Conservation (phyloP, 2,113 vertebrate genomes). For the Camelus bactrianus region DNA sequence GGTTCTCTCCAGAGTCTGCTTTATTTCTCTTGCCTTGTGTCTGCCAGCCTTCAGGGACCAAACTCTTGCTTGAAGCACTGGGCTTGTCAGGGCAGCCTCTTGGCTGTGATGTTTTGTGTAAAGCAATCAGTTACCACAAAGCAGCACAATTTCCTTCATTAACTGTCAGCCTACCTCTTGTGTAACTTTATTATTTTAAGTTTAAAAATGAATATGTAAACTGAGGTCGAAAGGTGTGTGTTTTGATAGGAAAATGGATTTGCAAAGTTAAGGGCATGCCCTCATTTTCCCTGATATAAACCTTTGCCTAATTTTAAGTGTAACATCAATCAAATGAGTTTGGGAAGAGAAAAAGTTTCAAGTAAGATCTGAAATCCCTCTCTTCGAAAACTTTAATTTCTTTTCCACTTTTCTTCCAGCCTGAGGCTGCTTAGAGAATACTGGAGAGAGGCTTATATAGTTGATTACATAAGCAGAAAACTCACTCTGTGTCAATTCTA, state of each 20-base stretch:
- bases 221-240: conserved; percentile 73
- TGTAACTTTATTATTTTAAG: conserved; percentile 71
- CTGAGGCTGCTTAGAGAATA: background rate
- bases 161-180: conserved; percentile 71
- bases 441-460: background rate
- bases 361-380: conserved; percentile 27
- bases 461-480: background rate
- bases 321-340: conserved; percentile 58
- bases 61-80: background rate
- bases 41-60: background rate
- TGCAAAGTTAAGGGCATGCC: conserved; percentile 69
- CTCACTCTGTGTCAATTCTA: background rate
- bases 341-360: conserved; percentile 59
- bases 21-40: background rate
- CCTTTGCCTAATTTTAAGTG: conserved; percentile 62
- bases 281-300: conserved; percentile 61
- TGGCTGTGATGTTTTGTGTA: conserved; percentile 22
- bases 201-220: conserved; percentile 75
- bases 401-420: background rate
- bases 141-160: conserved; percentile 52
- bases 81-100: background rate
- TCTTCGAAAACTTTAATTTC: background rate
- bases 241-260: conserved; percentile 68
- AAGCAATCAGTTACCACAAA: conserved; percentile 38
- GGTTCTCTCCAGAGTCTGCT: background rate